phyloP scores from a whole-genome alignment of 1,140 invertebrate species.

The Nephotettix cincticeps region DNA sequence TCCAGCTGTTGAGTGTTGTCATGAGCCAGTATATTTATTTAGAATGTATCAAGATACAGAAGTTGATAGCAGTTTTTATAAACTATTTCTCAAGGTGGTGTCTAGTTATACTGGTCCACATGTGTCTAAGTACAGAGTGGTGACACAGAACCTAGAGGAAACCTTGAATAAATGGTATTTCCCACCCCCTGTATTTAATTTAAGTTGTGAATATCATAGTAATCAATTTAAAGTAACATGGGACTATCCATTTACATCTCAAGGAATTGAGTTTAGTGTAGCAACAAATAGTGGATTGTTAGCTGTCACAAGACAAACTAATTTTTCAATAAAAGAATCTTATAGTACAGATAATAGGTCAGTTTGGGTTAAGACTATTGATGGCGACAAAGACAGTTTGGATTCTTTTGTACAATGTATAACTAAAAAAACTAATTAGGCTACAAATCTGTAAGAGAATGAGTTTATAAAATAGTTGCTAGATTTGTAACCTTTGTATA shows the following conservation, averaged over 20 bases:
- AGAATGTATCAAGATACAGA: conserved; percentile 56
- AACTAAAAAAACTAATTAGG: too few species aligned
- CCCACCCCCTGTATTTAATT: conserved; percentile 26
- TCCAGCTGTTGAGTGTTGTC: conserved; percentile 51
- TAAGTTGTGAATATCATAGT: conserved; percentile 3
- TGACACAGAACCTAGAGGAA: background rate
- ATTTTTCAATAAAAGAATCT: background rate
- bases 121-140: background rate
- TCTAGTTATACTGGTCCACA: background rate
- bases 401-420: conserved; percentile 4
- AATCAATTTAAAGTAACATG: conserved; percentile 15
- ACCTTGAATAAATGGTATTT: conserved; percentile 24
- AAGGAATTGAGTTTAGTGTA: conserved; percentile 4
- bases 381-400: conserved; percentile 11
- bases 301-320: background rate
- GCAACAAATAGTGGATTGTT: background rate
- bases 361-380: conserved; percentile 10
- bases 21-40: conserved; percentile 54
- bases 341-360: background rate
- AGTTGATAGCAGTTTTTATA: conserved; percentile 43
- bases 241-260: background rate
- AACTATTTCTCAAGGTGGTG: background rate
- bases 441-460: too few species aligned
- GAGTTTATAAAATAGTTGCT: too few species aligned
- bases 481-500: too few species aligned